Percentiles rank a stretch among this genome's conserved stretches.
Evolutionary conservation across 2,797 vertebrate species (phyloP).

Genomic region (Periparus ater): DNA sequence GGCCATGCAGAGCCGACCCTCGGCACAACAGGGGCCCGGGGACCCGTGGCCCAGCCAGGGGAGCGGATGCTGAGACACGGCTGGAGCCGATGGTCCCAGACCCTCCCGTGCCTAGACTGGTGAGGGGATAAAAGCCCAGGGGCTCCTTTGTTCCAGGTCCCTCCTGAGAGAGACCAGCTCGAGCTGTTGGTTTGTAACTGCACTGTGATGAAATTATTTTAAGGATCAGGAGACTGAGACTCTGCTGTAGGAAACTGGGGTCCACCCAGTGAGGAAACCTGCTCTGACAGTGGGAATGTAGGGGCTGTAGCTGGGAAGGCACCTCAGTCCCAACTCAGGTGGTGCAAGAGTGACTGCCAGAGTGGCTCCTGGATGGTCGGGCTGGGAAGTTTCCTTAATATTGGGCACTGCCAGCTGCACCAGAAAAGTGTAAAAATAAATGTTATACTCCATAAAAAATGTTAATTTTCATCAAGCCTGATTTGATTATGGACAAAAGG

Average conservation of each 20-base stretch:
- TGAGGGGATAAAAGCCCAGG: background rate
- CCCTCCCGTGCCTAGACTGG: background rate
- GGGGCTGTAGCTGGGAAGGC: background rate
- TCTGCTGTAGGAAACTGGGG: background rate
- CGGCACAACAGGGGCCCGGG: background rate
- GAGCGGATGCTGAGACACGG: background rate
- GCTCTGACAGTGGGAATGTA: background rate
- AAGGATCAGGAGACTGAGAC: background rate
- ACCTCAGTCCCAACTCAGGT: accelerated
- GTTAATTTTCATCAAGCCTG: background rate
- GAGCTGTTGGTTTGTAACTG: background rate
- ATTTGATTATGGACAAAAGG: background rate
- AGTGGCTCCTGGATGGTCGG: accelerated
- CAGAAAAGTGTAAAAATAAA: background rate
- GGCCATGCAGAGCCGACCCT: background rate
- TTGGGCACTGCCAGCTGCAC: background rate
- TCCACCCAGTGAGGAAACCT: background rate
- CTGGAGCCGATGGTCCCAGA: background rate
- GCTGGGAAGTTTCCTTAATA: background rate
- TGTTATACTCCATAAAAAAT: background rate
- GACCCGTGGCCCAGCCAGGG: background rate
- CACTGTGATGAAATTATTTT: background rate
- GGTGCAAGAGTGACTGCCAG: background rate
- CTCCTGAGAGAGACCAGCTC: background rate
- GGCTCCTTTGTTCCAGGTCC: background rate